Percentiles rank a stretch among this genome's conserved stretches.
phyloP scores from a whole-genome alignment of 2,888 invertebrate genomes.

The Drosophila bunnanda region DNA sequence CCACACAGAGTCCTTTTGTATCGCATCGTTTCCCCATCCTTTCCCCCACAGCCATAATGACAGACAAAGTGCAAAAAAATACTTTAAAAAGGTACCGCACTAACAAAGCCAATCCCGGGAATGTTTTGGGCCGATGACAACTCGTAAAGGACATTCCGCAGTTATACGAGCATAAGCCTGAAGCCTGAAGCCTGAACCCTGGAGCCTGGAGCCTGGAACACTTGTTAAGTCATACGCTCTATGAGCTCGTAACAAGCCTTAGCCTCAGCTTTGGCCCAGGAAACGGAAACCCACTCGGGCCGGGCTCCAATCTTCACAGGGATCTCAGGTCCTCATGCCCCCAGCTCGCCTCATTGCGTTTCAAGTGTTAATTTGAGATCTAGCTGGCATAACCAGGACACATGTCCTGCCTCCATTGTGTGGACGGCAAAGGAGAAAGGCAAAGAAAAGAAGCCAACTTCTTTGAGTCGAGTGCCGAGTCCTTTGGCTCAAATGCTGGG shows the following conservation, averaged over 20 bases:
- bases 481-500: constrained; percentile 46
- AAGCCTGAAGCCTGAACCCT: neutral
- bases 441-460: constrained; percentile 23
- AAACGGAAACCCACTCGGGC: constrained; percentile 19
- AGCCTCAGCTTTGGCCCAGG: neutral
- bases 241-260: constrained; percentile 56
- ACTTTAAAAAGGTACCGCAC: constrained; percentile 34
- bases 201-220: constrained; percentile 36
- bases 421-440: constrained; percentile 2
- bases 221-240: constrained; percentile 62
- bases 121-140: constrained; percentile 46
- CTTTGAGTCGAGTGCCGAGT: constrained; percentile 41
- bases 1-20: constrained; percentile 31
- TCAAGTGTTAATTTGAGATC: constrained; percentile 68
- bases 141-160: constrained; percentile 42
- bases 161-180: neutral
- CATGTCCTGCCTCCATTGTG: constrained; percentile 36
- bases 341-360: constrained; percentile 48
- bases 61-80: constrained; percentile 52
- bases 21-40: neutral
- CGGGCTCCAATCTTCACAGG: constrained; percentile 19
- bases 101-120: constrained; percentile 48
- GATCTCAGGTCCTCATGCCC: constrained; percentile 4
- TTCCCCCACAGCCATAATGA: constrained; percentile 15
- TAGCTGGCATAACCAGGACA: constrained; percentile 37